phyloP scores from a whole-genome alignment of 1,140 invertebrate genomes.

The Trichoplusia ni region DNA sequence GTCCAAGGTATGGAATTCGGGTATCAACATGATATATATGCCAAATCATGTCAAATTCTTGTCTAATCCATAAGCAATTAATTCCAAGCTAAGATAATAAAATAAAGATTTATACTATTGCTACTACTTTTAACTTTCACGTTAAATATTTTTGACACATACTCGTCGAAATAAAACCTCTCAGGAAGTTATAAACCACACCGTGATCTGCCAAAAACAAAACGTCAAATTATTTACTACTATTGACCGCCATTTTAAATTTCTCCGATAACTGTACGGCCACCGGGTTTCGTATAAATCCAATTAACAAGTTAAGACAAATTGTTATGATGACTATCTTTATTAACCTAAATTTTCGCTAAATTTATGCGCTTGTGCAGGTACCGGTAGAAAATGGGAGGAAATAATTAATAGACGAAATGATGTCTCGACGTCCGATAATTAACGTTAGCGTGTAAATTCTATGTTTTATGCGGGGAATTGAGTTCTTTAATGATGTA shows the following conservation, averaged over 20 bases:
- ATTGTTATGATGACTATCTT: slow-evolving; percentile 1
- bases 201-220: slow-evolving; percentile 1
- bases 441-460: neutral
- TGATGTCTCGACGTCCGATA: neutral
- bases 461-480: neutral
- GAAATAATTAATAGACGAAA: neutral
- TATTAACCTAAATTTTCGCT: slow-evolving; percentile 4
- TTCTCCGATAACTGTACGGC: neutral
- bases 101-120: no score
- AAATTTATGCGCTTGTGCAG: slow-evolving; percentile 6
- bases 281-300: neutral
- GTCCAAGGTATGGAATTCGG: no score
- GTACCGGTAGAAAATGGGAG: neutral
- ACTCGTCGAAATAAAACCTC: no score
- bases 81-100: no score
- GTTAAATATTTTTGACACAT: no score
- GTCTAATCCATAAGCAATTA: no score
- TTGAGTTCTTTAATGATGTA: no score
- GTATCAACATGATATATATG: no score
- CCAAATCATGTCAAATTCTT: no score
- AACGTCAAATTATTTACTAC: neutral
- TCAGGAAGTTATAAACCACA: slow-evolving; percentile 8
- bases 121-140: no score
- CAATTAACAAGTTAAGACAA: slow-evolving; percentile 16
- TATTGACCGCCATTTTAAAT: slow-evolving; percentile 1